Percentiles rank a stretch among this genome's conserved stretches.
These are phyloP conservation scores for Eulithis testata DNA, from an alignment of 2,888 invertebrate genomes.

Conservation along the genomic window DNA sequence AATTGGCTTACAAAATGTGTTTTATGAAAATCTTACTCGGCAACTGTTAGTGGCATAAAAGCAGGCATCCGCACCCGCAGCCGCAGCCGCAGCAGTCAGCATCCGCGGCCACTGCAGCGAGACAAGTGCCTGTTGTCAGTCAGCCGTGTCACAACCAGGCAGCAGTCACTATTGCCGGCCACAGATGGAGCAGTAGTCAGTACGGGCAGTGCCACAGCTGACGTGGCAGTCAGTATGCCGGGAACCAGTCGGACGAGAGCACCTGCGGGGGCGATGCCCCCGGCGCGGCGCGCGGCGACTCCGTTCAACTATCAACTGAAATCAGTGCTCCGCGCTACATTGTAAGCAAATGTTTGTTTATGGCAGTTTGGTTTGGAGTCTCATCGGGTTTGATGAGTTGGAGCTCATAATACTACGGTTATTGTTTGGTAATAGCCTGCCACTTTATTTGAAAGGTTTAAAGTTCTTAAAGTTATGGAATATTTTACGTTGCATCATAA, in stretches of 20 bases:
- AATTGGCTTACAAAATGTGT: too few species aligned
- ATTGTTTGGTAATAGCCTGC: background rate
- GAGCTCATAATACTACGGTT: background rate
- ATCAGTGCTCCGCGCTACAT: conserved; percentile 21
- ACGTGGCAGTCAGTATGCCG: conserved; percentile 1
- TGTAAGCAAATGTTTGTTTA: conserved; percentile 25
- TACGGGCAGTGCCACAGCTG: conserved; percentile 1
- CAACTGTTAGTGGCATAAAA: conserved; percentile 4
- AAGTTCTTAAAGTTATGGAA: background rate
- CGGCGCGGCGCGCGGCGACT: background rate
- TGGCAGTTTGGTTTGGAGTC: conserved; percentile 10
- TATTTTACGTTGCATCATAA: too few species aligned
- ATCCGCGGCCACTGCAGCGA: conserved; percentile 1
- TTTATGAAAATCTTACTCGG: too few species aligned
- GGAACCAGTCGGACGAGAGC: conserved; percentile 26
- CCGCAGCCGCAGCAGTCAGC: too few species aligned
- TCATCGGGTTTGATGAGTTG: conserved; percentile 13
- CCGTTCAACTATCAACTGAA: conserved; percentile 12
- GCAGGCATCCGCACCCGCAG: conserved; percentile 10
- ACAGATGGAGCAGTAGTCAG: conserved; percentile 2
- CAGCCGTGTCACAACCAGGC: conserved; percentile 2
- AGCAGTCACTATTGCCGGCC: conserved; percentile 5
- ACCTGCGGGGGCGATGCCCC: conserved; percentile 32
- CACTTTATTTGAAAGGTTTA: background rate
- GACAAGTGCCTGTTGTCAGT: conserved; percentile 15